Conservation (phyloP, 2,113 vertebrate genomes). For the Halcyon malimbica region DNA sequence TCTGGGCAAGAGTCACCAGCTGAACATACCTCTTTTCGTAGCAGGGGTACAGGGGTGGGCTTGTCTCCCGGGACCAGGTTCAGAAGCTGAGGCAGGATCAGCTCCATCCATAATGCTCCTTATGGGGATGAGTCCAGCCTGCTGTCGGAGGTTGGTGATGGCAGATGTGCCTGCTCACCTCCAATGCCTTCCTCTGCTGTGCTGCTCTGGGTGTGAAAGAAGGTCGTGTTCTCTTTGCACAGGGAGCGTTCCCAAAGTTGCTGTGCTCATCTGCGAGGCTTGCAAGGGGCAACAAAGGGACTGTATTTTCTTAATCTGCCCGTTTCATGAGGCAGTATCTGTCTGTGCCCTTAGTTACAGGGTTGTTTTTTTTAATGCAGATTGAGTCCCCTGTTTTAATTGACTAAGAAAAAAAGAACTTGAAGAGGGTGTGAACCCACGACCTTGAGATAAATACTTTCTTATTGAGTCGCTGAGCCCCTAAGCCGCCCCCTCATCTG, state of each 20-base stretch:
- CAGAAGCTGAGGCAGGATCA: neutral
- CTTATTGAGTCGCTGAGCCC: neutral
- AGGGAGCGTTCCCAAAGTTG: neutral
- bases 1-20: neutral
- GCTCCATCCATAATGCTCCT: neutral
- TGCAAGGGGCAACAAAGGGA: neutral
- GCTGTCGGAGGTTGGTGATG: neutral
- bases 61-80: neutral
- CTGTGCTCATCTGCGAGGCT: neutral
- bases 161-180: fast-evolving
- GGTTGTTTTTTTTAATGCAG: neutral
- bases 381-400: conserved; percentile 26
- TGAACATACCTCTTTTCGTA: neutral
- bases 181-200: neutral
- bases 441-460: conserved; percentile 56
- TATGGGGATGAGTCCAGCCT: neutral
- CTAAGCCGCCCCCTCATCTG: neutral
- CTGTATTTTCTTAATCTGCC: neutral
- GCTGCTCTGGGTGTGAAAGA: neutral
- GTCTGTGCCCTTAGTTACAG: neutral
- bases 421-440: conserved; percentile 31
- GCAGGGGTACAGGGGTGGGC: neutral
- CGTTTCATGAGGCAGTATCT: neutral
- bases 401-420: conserved; percentile 29
- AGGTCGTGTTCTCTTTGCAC: fast-evolving